phyloP scores from a whole-genome alignment of 1,140 invertebrate genomes.

The Stenopsyche tienmushanensis region DNA sequence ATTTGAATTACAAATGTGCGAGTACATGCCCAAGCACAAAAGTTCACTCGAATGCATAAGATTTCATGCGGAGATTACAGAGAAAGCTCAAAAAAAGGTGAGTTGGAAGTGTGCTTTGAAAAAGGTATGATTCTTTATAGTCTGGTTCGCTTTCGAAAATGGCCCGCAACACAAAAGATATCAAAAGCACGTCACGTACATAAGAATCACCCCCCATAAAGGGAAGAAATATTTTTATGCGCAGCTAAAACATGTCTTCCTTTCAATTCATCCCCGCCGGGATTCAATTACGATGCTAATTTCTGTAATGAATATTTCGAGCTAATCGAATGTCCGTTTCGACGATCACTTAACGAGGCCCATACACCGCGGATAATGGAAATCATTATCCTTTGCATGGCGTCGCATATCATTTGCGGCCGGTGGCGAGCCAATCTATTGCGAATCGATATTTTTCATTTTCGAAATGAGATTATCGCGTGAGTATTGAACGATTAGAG shows the following conservation, averaged over 20 bases:
- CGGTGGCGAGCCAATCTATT: neutral
- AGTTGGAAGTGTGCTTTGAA: neutral
- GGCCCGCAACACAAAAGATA: conserved; percentile 13
- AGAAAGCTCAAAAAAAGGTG: too few species aligned
- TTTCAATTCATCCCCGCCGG: too few species aligned
- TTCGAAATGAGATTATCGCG: conserved; percentile 23
- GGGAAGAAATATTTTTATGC: conserved; percentile 9
- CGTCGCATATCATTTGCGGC: too few species aligned
- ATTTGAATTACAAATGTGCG: conserved; percentile 19
- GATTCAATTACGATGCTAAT: too few species aligned
- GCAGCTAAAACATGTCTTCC: neutral
- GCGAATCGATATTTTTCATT: conserved; percentile 18
- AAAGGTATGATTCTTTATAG: neutral
- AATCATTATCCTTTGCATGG: neutral
- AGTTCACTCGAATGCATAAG: too few species aligned
- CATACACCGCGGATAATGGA: too few species aligned
- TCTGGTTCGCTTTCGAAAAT: neutral
- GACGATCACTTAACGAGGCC: too few species aligned
- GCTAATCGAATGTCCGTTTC: too few species aligned
- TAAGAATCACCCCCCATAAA: neutral
- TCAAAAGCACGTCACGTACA: conserved; percentile 18
- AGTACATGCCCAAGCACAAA: too few species aligned
- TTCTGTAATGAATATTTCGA: too few species aligned
- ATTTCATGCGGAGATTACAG: neutral
- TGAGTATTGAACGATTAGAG: neutral